Evolutionary conservation across 2,888 invertebrate genomes (phyloP).

Genomic region (Serrognathus titanus): DNA sequence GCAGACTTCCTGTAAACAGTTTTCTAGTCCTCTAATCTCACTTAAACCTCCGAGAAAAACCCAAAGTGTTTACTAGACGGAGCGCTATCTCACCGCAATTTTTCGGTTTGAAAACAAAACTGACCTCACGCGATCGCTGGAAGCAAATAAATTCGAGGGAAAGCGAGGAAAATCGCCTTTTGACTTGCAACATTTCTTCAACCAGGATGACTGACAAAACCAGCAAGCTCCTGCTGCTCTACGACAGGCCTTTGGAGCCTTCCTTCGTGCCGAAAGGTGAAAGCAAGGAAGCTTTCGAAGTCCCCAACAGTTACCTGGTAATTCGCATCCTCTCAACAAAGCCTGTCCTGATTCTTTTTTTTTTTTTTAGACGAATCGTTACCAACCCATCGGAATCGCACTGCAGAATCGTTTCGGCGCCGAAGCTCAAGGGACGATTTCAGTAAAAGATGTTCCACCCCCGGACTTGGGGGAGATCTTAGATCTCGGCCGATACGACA

Average conservation of each 20-base stretch:
- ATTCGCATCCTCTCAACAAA: constrained; percentile 37
- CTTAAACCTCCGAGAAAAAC: no score
- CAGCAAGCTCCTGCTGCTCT: constrained; percentile 60
- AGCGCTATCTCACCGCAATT: no score
- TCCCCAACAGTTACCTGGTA: constrained; percentile 61
- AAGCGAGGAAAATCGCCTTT: no score
- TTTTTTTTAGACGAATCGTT: constrained; percentile 48
- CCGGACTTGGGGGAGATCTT: constrained; percentile 59
- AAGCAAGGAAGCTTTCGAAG: constrained; percentile 57
- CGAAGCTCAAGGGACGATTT: constrained; percentile 49
- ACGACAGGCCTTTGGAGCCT: constrained; percentile 74
- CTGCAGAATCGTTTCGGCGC: constrained; percentile 61
- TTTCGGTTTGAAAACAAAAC: no score
- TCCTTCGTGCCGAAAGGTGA: constrained; percentile 74
- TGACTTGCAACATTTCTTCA: no score
- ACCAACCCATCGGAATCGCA: constrained; percentile 55
- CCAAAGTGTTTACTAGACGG: no score
- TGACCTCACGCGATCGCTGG: no score
- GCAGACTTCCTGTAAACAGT: no score
- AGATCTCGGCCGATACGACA: constrained; percentile 57
- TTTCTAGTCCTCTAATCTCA: no score
- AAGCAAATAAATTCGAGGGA: no score
- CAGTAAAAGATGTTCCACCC: constrained; percentile 52
- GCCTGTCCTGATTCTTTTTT: not conserved
- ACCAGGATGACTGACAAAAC: constrained; percentile 39